Percentiles rank a stretch among this genome's conserved stretches.
Conservation (phyloP, 30 jellyfish, hydroid and myxozoan species). For the Pelagia noctiluca region DNA sequence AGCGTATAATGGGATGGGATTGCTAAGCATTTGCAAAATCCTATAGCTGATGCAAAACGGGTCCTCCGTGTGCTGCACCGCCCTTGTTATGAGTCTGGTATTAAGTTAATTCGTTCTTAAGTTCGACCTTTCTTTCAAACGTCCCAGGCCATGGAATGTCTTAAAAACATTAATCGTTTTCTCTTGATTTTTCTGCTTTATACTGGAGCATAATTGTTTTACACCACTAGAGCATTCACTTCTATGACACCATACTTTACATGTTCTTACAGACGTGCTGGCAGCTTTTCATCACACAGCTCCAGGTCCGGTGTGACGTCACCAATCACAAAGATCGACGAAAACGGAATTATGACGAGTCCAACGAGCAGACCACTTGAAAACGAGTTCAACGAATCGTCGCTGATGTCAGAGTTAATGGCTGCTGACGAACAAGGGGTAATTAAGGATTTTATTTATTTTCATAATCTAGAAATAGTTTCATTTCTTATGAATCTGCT, state of each 20-base stretch:
- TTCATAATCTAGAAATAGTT: no score
- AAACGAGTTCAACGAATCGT: conserved; percentile 85
- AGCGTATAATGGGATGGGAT: no score
- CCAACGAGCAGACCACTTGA: conserved; percentile 76
- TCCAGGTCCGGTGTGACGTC: conserved; percentile 58
- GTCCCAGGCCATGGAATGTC: no score
- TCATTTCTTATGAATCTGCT: no score
- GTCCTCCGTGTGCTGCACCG: no score
- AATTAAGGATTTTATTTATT: background rate
- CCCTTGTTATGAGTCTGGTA: no score
- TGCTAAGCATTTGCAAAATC: no score
- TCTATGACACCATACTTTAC: background rate
- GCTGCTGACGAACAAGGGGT: conserved; percentile 97
- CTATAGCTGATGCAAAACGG: no score
- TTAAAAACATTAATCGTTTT: no score
- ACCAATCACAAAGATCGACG: conserved; percentile 56
- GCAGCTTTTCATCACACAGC: conserved; percentile 30
- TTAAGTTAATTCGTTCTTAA: no score
- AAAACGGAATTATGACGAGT: conserved; percentile 59
- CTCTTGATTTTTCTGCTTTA: no score
- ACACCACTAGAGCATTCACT: background rate
- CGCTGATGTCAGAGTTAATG: conserved; percentile 90
- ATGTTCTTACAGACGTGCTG: conserved; percentile 29
- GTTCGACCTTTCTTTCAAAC: no score
- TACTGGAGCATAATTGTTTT: background rate